Base-by-base conservation (phyloP, 2,113 vertebrate genomes). In the Psilopsiagon aurifrons region DNA sequence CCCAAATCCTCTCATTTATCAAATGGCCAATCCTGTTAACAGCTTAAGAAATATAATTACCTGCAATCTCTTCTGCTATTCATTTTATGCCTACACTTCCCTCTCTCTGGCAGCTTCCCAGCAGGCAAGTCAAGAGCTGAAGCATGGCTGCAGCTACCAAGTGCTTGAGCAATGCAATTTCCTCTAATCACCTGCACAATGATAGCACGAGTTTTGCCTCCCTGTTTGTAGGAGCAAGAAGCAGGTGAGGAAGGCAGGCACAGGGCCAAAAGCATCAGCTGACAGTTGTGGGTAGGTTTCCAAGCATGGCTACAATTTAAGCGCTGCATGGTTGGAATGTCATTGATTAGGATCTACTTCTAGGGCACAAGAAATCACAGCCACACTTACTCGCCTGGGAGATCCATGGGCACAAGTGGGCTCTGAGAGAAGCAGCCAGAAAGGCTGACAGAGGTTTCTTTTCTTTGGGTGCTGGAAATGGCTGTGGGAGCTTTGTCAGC, bases 31-130 rank as follows among this genome's bases (percentile, higher is more conserved):
- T 98, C 98, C 98, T 98, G 98, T 98, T 98, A 98, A 98, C 97
- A 97, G 97, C 97, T 98, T 98, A 98, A 98, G 98, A 97, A 98
- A 97, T 96, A 97, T 98, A 98, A 98, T 98, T 98, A 98, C 98
- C 98, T 98, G 97, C 94, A 97, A 97, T 98, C 97, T 97, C 98
- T 98, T 97, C 97, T 98, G 97, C 96, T 97, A 96, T 97, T 98
- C 97, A 96, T 97, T 98, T 96, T 89, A 87, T 97, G 90, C 97
- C 96, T 82, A 60, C 78, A 4, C 79, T 95, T 97, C 95, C 91
- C 93, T 91, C 84, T 97, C 70, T 16, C 96, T 97, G 98, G 98
- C 97, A 97, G 95, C 59, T 63, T 92, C 97, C 97, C 98, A 97
- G 96, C 93, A 96, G 68, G 70, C 97, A 84, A 96, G 96, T 80